phyloP scores from a whole-genome alignment of 2,888 invertebrate genomes.

The Synergus laeviventris region DNA sequence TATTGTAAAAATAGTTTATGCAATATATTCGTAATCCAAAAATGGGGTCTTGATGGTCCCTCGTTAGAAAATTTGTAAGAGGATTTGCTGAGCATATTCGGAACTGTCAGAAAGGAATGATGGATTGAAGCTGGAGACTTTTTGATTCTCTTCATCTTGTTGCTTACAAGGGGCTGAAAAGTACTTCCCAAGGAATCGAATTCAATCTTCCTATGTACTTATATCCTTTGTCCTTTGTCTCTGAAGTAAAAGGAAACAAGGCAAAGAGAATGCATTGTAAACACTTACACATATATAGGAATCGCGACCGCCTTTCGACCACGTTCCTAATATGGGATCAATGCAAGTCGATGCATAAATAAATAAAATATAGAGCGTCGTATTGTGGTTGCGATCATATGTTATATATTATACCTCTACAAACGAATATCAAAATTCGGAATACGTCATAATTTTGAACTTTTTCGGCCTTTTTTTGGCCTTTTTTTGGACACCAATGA shows the following conservation, averaged over 20 bases:
- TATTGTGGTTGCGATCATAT: neutral
- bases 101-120: neutral
- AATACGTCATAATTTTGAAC: too few relatives aligned
- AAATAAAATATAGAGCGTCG: constrained; percentile 41
- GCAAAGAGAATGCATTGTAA: constrained; percentile 25
- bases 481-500: too few relatives aligned
- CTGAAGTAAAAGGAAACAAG: constrained; percentile 10
- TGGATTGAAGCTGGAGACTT: constrained; percentile 10
- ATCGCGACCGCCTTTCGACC: constrained; percentile 45
- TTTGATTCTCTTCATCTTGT: neutral
- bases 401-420: too few relatives aligned
- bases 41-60: neutral
- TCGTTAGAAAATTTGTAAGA: constrained; percentile 5
- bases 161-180: neutral
- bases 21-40: neutral
- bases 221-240: constrained; percentile 33
- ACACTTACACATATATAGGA: constrained; percentile 9
- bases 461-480: too few relatives aligned
- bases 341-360: constrained; percentile 35
- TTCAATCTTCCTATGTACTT: constrained; percentile 15
- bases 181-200: neutral
- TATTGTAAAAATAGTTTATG: too few relatives aligned
- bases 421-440: too few relatives aligned
- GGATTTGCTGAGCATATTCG: neutral
- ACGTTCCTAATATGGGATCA: constrained; percentile 50